phyloP scores from a whole-genome alignment of 2,113 vertebrate genomes.

The rat (Rattus norvegicus) region DNA sequence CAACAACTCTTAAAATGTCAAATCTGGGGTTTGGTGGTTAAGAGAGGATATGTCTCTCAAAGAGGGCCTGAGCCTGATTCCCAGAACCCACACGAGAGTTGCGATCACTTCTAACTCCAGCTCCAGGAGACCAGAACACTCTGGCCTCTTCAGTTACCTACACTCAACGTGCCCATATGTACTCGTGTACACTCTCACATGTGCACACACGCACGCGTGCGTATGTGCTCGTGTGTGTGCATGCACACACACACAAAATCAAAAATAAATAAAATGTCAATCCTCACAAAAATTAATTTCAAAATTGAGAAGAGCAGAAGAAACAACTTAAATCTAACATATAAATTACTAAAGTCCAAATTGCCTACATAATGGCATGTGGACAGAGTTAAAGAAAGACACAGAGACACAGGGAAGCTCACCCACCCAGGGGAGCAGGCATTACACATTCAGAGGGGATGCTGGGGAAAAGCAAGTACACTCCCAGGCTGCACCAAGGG shows the following conservation, averaged over 20 bases:
- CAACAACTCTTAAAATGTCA: background rate
- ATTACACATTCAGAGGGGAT: background rate
- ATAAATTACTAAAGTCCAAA: background rate
- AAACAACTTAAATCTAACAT: background rate
- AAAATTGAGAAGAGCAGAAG: conserved; percentile 41
- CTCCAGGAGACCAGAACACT: background rate
- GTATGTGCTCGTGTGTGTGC: too few relatives aligned
- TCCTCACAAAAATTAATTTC: conserved; percentile 47
- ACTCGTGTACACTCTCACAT: too few relatives aligned
- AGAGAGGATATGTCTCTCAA: background rate
- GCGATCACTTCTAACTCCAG: background rate
- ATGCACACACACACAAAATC: too few relatives aligned
- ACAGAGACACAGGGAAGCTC: background rate
- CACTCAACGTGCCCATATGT: background rate
- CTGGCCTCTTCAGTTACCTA: background rate
- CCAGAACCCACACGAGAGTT: background rate
- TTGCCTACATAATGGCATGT: background rate
- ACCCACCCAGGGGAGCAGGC: background rate
- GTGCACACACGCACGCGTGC: too few relatives aligned
- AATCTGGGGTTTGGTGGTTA: background rate
- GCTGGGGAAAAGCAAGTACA: background rate
- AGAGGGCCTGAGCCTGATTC: background rate
- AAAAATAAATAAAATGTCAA: background rate
- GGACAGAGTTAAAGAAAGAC: background rate
- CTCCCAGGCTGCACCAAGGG: background rate